Percentiles rank a stretch among this genome's conserved stretches.
phyloP scores from a whole-genome alignment of 2,888 invertebrate species.

The Stenurella melanura region DNA sequence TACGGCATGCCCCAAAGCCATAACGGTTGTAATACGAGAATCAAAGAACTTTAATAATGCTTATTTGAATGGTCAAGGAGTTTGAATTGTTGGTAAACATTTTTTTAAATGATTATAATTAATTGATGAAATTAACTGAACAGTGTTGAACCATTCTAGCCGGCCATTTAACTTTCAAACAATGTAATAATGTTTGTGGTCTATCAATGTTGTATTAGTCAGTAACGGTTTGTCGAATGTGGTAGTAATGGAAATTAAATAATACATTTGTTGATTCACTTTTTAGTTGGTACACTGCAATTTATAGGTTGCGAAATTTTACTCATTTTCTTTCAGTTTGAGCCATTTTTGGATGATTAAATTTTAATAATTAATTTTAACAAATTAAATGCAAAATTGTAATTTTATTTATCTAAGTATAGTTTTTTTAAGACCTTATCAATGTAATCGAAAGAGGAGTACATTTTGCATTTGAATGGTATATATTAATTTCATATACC shows the following conservation, averaged over 20 bases:
- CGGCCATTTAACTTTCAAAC: constrained; percentile 17
- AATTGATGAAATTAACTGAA: constrained; percentile 12
- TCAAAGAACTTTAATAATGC: constrained; percentile 23
- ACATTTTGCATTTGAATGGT: too few relatives aligned
- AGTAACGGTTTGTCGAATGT: background rate
- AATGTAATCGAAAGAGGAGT: too few relatives aligned
- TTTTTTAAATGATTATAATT: constrained; percentile 11
- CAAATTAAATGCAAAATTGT: too few relatives aligned
- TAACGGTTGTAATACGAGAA: constrained; percentile 32
- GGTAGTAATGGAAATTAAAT: background rate
- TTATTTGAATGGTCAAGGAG: constrained; percentile 25
- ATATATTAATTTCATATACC: too few relatives aligned
- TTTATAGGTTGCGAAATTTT: too few relatives aligned
- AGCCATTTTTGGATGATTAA: too few relatives aligned
- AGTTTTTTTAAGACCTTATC: too few relatives aligned
- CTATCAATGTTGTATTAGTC: background rate
- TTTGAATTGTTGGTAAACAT: constrained; percentile 15
- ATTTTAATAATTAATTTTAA: too few relatives aligned
- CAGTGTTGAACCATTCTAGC: constrained; percentile 5
- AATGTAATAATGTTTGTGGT: background rate
- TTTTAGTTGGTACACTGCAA: too few relatives aligned
- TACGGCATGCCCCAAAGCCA: constrained; percentile 25
- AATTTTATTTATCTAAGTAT: too few relatives aligned
- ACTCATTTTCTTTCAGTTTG: too few relatives aligned
- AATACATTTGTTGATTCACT: background rate